A percentile compares a stretch with the other conserved stretches of the same genome.
These are phyloP conservation scores for Lithophane semibrunnea DNA, from an alignment of 2,888 invertebrate species.

Conservation along the genomic window DNA sequence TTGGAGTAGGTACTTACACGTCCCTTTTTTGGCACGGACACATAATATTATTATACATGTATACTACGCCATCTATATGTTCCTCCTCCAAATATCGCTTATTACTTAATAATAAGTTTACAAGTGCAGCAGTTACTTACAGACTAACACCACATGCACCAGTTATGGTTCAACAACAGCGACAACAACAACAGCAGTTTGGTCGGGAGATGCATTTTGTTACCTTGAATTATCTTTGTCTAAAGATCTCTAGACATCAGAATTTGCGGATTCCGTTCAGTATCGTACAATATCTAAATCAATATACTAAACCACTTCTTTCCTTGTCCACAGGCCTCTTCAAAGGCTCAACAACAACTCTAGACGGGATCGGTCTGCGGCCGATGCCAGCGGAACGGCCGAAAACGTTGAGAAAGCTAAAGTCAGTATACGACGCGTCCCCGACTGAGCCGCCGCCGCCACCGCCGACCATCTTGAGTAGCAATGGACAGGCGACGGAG, in stretches of 20 bases:
- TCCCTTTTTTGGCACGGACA: not conserved
- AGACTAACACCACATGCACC: not conserved
- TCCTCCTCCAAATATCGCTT: not conserved
- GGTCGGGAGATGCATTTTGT: not conserved
- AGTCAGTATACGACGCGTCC: constrained; percentile 93
- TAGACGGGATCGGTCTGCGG: constrained; percentile 91
- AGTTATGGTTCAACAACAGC: not conserved
- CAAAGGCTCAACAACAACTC: constrained; percentile 94
- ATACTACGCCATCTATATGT: not conserved
- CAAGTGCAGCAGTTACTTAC: not conserved
- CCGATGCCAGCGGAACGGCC: constrained; percentile 93
- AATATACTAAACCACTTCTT: constrained; percentile 31
- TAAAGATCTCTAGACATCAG: not conserved
- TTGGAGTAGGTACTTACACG: not conserved
- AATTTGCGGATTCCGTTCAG: not conserved
- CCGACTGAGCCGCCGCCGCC: constrained; percentile 81
- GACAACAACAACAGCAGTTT: too few species aligned
- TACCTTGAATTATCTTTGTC: not conserved
- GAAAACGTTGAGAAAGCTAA: constrained; percentile 93
- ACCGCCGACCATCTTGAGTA: constrained; percentile 78
- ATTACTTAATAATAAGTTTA: not conserved
- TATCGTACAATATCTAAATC: not conserved
- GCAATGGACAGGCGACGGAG: constrained; percentile 85
- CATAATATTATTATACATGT: not conserved
- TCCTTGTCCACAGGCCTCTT: constrained; percentile 92